Conservation (phyloP, 2,797 vertebrate species). For the Ambastaia sidthimunki region DNA sequence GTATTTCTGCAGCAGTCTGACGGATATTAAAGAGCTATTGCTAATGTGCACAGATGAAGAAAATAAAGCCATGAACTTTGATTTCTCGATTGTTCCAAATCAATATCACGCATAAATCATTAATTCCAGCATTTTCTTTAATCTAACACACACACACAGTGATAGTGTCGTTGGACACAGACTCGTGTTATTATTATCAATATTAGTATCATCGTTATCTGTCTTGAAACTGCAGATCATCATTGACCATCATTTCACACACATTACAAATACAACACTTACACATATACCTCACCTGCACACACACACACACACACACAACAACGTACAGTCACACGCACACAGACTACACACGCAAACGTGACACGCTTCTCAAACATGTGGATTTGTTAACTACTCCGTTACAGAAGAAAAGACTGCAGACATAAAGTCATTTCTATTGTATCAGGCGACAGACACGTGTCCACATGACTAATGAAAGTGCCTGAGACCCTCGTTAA, state of each 20-base stretch:
- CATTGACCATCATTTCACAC: background rate
- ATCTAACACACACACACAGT: background rate
- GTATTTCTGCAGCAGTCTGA: background rate
- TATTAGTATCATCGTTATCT: no score
- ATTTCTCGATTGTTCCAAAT: constrained; percentile 20
- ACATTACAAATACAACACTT: background rate
- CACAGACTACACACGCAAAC: background rate
- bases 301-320: constrained; percentile 30
- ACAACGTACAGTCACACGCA: background rate
- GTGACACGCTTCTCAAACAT: background rate
- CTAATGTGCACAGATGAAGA: background rate
- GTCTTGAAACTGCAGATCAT: background rate
- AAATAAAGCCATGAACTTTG: background rate
- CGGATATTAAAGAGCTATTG: constrained; percentile 22
- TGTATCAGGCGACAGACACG: constrained; percentile 52
- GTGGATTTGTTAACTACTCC: background rate
- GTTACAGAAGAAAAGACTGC: background rate
- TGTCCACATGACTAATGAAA: constrained; percentile 67
- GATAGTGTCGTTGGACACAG: background rate
- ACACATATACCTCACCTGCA: background rate
- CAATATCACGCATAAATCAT: background rate
- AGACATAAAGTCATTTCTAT: constrained; percentile 61
- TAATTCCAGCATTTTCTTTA: background rate
- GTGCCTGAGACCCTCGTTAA: constrained; percentile 64
- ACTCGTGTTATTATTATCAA: background rate